phyloP scores from a whole-genome alignment of 2,113 vertebrate species.

The Balaenoptera acutorostrata region DNA sequence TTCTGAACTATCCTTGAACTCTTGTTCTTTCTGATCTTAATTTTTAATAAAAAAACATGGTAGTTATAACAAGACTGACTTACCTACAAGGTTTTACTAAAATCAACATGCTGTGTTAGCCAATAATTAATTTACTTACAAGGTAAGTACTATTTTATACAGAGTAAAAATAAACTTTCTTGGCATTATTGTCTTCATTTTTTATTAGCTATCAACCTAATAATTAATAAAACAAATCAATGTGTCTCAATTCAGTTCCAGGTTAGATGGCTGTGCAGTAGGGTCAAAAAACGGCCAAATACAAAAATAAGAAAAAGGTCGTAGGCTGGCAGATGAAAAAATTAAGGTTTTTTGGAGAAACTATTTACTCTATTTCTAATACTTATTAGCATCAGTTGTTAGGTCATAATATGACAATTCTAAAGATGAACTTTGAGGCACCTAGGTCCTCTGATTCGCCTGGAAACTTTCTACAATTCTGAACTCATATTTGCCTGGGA shows the following conservation, averaged over 20 bases:
- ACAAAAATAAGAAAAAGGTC: not conserved
- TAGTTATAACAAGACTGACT: not conserved
- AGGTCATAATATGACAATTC: not conserved
- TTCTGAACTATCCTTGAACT: not conserved
- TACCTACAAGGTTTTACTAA: not conserved
- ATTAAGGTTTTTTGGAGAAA: not conserved
- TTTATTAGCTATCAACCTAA: not conserved
- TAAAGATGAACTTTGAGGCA: not conserved
- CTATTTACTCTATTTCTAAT: not conserved
- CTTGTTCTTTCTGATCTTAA: not conserved
- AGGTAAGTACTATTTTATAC: not conserved
- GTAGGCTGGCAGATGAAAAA: not conserved
- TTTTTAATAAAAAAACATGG: not conserved
- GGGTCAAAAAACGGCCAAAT: rapidly evolving
- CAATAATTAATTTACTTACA: not conserved
- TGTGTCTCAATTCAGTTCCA: not conserved
- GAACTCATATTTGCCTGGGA: not conserved
- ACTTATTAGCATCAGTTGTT: not conserved
- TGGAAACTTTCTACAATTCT: not conserved
- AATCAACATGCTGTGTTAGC: not conserved
- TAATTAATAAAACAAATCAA: not conserved
- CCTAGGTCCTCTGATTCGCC: not conserved
- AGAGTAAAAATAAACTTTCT: not conserved
- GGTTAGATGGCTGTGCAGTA: not conserved
- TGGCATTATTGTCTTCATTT: not conserved